Conservation (phyloP, 2,113 vertebrate species). For the Heliornis fulica region DNA sequence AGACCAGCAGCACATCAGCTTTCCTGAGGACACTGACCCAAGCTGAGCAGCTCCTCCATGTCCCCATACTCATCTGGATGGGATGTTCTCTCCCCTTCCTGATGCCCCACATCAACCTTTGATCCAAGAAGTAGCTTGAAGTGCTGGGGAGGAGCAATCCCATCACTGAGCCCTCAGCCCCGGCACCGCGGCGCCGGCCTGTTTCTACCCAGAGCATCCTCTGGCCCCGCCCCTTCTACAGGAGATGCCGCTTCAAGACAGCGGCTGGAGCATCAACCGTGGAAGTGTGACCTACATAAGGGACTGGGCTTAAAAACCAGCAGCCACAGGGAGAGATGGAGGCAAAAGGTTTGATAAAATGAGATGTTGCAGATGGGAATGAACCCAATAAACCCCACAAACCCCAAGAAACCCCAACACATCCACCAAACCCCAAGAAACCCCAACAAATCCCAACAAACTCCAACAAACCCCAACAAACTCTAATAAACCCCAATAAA, state of each 20-base stretch:
- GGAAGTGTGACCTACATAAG: slow-evolving; percentile 73
- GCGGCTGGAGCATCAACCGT: slow-evolving; percentile 31
- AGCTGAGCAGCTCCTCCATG: too few relatives aligned
- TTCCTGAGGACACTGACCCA: too few relatives aligned
- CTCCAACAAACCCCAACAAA: not conserved
- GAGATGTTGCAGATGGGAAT: not conserved
- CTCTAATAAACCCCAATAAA: too few relatives aligned
- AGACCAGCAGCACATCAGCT: too few relatives aligned
- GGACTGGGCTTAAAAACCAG: slow-evolving; percentile 13
- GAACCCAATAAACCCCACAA: not conserved
- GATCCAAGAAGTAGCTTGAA: too few relatives aligned
- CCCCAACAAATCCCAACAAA: too few relatives aligned
- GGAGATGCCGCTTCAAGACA: not conserved
- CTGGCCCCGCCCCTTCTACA: not conserved
- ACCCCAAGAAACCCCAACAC: too few relatives aligned
- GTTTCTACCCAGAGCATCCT: rapidly evolving
- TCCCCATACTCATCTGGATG: too few relatives aligned
- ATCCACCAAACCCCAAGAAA: too few relatives aligned
- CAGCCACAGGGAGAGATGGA: slow-evolving; percentile 32
- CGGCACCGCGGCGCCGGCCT: rapidly evolving
- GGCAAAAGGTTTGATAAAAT: slow-evolving; percentile 40
- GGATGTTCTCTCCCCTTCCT: too few relatives aligned
- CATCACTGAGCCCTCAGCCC: not conserved
- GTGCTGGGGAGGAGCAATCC: too few relatives aligned
- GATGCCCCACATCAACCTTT: too few relatives aligned